These are phyloP conservation scores for Nebria brevicollis DNA, from an alignment of 2,888 invertebrate species.

Conservation along the genomic window DNA sequence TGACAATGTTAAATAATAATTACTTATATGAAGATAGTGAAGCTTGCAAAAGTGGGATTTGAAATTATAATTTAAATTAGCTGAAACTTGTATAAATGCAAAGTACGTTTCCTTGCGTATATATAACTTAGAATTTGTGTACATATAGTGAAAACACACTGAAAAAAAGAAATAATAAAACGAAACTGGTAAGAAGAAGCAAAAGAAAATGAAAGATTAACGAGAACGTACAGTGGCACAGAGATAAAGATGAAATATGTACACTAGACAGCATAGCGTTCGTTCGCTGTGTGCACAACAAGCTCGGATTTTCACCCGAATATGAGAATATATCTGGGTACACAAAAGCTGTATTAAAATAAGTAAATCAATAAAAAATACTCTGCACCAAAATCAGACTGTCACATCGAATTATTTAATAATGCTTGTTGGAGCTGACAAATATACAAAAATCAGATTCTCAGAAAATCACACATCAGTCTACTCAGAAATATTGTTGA, in stretches of 20 bases:
- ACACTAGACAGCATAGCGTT: constrained; percentile 30
- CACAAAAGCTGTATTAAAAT: constrained; percentile 41
- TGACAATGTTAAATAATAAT: too few species aligned
- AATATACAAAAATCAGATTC: too few species aligned
- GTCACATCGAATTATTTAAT: neutral
- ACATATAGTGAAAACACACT: neutral
- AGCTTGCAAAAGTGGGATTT: neutral
- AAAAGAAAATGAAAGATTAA: constrained; percentile 41
- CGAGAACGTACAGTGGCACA: constrained; percentile 39
- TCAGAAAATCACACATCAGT: too few species aligned
- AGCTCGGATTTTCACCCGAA: constrained; percentile 33
- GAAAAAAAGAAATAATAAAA: constrained; percentile 48
- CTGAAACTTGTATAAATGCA: neutral
- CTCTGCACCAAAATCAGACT: constrained; percentile 13
- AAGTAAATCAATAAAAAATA: constrained; percentile 35
- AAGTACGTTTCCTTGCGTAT: neutral
- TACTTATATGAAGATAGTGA: neutral
- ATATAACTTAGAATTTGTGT: neutral
- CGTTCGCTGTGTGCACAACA: constrained; percentile 23
- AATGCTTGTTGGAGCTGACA: neutral
- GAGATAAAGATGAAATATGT: constrained; percentile 46
- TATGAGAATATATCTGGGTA: neutral
- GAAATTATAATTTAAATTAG: neutral
- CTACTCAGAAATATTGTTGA: too few species aligned
- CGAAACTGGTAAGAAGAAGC: constrained; percentile 43